Base-by-base conservation (phyloP, 2,888 invertebrate species). In the Rhopalosiphum nymphaeae region DNA sequence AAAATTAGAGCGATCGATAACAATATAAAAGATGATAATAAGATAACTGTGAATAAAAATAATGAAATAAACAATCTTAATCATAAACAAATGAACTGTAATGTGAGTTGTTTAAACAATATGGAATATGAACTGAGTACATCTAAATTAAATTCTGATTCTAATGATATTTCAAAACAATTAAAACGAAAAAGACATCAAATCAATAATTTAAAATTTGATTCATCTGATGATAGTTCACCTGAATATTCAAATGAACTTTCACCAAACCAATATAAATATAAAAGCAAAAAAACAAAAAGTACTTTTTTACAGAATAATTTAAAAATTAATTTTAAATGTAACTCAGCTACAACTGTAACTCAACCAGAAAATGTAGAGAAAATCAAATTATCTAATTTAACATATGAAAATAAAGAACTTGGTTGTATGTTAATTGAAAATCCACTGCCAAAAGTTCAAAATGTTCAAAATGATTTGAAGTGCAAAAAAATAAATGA, bases 171-270 rank as follows among this genome's bases (percentile, higher is more conserved):
- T 84, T 85, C 53, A 86, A 61, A 92, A 67, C 9, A 7, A 49
- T 13, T 49, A 67, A 2, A 5, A 29, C 13, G 0, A 5, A 87
- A 61, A 92, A 92, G 11, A 92, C 44, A 25, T 46, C 29, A 86
- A 91, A 46, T 11, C 26, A 10, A 89, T 44, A 25, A 49, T 53
- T 42, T 42, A 26, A 46, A 3, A 7, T 26, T 49, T 7, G n/a
- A 78, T 91, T 85, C 13, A 91, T 91, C 85, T 57, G 56, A 44
- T 44, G 56, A 91, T 36, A 85, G 42, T n/a, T 92, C 88, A 21
- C 5, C 67, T 67, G 67, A 92, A 44, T 21, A 88, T 53, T 67
- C 21, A 29, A 42, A 67, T 42, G 25, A 36, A 61, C 46, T 85
- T 57, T 57, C 56, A 44, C 25, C 16, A 85, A 56, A 61, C 25